Evolutionary conservation across 2,888 invertebrate species (phyloP).

Genomic region (Phalera bucephala): DNA sequence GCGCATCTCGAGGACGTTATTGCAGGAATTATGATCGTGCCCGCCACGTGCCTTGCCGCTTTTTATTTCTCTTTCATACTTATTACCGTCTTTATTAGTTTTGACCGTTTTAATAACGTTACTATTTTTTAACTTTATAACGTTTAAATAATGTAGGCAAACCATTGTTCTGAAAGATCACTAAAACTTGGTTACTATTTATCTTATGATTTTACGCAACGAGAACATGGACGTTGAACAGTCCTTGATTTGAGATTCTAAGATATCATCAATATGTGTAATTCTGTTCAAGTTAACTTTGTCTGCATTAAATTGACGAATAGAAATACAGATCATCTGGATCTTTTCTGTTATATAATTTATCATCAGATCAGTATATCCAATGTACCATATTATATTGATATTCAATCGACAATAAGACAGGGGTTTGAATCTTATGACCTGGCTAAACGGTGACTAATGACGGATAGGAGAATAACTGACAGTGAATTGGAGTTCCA

Average conservation of each 20-base stretch:
- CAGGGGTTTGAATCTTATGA: not conserved
- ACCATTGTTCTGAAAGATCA: too few relatives aligned
- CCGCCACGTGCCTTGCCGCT: slow-evolving; percentile 13
- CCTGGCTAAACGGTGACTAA: not conserved
- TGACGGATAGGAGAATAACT: too few relatives aligned
- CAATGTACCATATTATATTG: not conserved
- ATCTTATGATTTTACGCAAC: too few relatives aligned
- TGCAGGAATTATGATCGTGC: slow-evolving; percentile 6
- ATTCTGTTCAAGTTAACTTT: not conserved
- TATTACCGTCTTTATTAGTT: not conserved
- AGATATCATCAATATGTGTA: too few relatives aligned
- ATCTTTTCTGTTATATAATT: not conserved
- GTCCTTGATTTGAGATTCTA: too few relatives aligned
- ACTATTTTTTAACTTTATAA: not conserved
- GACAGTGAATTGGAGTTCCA: too few relatives aligned
- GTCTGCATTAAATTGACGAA: not conserved
- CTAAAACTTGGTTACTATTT: too few relatives aligned
- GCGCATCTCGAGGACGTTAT: slow-evolving; percentile 6
- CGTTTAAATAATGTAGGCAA: too few relatives aligned
- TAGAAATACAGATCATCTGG: not conserved
- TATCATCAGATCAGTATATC: not conserved
- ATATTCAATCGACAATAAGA: not conserved
- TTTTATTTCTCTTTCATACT: slow-evolving; percentile 5
- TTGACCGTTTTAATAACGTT: not conserved
- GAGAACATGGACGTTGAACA: too few relatives aligned